Evolutionary conservation across 2,888 invertebrate genomes (phyloP), one percentile per base, ranked within the genome.

Genomic region (Agriopis marginaria): DNA sequence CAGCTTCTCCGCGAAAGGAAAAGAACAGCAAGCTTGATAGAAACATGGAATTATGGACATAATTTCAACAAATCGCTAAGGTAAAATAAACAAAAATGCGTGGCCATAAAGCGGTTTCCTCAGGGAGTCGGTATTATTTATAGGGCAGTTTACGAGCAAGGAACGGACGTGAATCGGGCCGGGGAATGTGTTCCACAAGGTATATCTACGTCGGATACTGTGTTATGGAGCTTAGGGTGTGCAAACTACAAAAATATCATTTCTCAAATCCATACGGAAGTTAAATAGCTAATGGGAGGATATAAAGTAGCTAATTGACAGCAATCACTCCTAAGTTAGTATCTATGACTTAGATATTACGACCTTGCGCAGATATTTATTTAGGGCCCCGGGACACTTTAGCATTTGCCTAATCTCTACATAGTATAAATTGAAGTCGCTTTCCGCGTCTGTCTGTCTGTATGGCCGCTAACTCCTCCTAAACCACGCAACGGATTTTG

Each of bases 141-240:
- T 82, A 83, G 77, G 70, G 42, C 73, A 78, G 82, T 83, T 85
- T 82, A 85, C 78, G 80, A 80, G 63, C 71, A 66, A 56, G 65
- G 70, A 68, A 62, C 63, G 73, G 70, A 69, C 66, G 68, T 68
- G 63, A 32, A 56, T 63, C 68, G 76, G 62, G 68, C 62, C 70
- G 44, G 71, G 58, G 72, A 73, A 75, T 60, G 67, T 63, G 44
- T 47, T 50, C 39, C 63, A 62, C 17, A 32, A 63, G 42, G 53
- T 45, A 45, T 39, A 47, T 14, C 32, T 8, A 47, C 32, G 11
- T 11, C 47, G 47, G 5, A 1, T 63, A 68, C 53, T 40, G 14
- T 11, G 53, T 63, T 67, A 47, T 4, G 59, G 50, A 58, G 40
- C 49, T 50, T 50, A 40, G 50, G 62, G 44, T 55, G 39, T 14